Conservation (phyloP, 2,797 vertebrate genomes). For the Tympanoctomys barrerae region DNA sequence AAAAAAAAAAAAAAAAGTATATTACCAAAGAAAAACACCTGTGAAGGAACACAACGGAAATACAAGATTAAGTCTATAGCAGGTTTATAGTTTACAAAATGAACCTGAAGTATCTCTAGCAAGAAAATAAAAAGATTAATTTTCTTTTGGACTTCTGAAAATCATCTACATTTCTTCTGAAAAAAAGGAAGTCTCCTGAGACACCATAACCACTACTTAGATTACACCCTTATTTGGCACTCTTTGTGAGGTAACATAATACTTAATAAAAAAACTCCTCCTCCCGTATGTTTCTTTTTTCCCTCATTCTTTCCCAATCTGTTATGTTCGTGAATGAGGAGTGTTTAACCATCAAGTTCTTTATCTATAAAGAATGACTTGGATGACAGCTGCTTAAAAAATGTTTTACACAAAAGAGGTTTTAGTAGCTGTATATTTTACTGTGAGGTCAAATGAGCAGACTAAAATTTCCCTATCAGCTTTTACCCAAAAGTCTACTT, state of each 20-base stretch:
- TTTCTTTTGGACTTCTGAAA: constrained; percentile 50
- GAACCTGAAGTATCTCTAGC: background rate
- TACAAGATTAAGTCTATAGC: background rate
- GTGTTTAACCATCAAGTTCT: constrained; percentile 32
- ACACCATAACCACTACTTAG: constrained; percentile 72
- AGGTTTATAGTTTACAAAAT: constrained; percentile 56
- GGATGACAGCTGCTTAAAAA: constrained; percentile 49
- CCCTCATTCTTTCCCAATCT: constrained; percentile 64
- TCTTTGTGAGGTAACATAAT: constrained; percentile 79
- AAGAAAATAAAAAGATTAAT: constrained; percentile 35
- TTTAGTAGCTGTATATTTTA: constrained; percentile 35
- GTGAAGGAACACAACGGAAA: constrained; percentile 21
- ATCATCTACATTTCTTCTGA: background rate
- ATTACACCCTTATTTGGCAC: constrained; percentile 71
- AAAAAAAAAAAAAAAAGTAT: background rate
- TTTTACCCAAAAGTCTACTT: constrained; percentile 30
- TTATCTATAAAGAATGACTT: constrained; percentile 1
- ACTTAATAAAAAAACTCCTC: constrained; percentile 69
- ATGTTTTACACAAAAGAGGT: background rate
- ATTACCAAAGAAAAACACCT: constrained; percentile 34
- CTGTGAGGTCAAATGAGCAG: background rate
- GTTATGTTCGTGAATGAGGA: constrained; percentile 46
- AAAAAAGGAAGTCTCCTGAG: background rate
- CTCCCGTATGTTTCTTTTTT: constrained; percentile 84
- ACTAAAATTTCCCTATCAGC: background rate